Conservation (phyloP, 2,888 invertebrate species). For the Stratiomys singularior region DNA sequence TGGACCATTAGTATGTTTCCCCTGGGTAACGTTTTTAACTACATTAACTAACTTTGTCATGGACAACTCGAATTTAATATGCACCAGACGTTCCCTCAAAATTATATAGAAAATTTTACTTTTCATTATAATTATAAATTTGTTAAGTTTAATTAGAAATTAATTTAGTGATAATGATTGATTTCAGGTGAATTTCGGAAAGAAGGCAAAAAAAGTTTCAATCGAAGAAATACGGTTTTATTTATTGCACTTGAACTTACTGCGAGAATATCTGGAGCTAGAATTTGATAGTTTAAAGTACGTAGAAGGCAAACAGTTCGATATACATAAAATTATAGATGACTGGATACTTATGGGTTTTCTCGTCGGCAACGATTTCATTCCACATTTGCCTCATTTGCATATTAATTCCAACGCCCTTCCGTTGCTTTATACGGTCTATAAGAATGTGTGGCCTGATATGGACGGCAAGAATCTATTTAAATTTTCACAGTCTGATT, state of each 20-base stretch:
- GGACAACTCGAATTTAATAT: no score
- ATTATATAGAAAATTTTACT: no score
- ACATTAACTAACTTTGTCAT: no score
- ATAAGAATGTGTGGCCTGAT: conserved; percentile 86
- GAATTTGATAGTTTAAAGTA: conserved; percentile 83
- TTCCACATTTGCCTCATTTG: conserved; percentile 94
- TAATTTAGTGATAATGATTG: no score
- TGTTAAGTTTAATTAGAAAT: no score
- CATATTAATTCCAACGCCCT: conserved; percentile 93
- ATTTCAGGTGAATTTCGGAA: conserved; percentile 79
- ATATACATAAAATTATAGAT: conserved; percentile 92
- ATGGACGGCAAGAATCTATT: conserved; percentile 75
- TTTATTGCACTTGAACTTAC: conserved; percentile 88
- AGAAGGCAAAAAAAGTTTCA: conserved; percentile 73
- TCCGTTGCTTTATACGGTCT: conserved; percentile 85
- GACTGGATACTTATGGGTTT: conserved; percentile 99
- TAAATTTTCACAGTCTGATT: background rate
- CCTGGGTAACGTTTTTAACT: no score
- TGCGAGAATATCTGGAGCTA: conserved; percentile 92
- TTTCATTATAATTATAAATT: no score
- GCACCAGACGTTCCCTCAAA: no score
- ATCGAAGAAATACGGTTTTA: conserved; percentile 94
- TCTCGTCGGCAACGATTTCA: conserved; percentile 97
- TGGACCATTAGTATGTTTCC: no score
- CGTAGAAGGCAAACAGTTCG: conserved; percentile 71